Evolutionary conservation across 2,888 invertebrate species (phyloP).

Genomic region (Caenorhabditis sp.): DNA sequence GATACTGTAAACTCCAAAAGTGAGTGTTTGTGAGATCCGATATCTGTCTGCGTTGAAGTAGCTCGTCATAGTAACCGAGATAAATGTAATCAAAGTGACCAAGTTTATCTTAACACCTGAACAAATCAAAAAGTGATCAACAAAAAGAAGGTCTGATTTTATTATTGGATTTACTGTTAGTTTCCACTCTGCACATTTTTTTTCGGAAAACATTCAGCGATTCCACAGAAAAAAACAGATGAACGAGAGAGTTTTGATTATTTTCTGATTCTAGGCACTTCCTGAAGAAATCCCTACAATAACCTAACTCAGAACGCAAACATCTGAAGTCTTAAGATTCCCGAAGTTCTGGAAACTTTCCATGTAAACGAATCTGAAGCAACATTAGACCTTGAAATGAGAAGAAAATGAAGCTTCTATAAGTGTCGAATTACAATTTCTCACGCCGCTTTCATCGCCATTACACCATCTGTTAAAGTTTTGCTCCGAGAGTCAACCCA

Average conservation of each 20-base stretch:
- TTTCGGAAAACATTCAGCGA: too few species aligned
- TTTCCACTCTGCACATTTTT: too few species aligned
- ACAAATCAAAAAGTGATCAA: too few species aligned
- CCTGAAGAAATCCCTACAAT: not conserved
- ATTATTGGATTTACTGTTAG: too few species aligned
- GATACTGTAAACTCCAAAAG: too few species aligned
- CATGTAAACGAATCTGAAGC: not conserved
- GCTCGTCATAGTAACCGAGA: too few species aligned
- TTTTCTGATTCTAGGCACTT: too few species aligned
- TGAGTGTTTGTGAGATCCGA: too few species aligned
- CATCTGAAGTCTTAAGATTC: not conserved
- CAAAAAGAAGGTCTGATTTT: too few species aligned
- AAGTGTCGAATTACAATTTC: conserved; percentile 46
- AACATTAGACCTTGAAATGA: conserved; percentile 5
- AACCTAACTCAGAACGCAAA: not conserved
- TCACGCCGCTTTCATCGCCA: conserved; percentile 31
- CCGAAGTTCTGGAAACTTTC: not conserved
- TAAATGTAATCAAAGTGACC: too few species aligned
- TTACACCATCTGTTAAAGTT: conserved; percentile 20
- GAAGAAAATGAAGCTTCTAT: conserved; percentile 13
- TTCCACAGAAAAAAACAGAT: not conserved
- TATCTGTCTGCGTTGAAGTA: too few species aligned
- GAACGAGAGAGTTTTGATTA: not conserved
- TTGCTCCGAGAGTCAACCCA: not conserved
- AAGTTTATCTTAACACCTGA: too few species aligned